Conservation (phyloP, 2,888 invertebrate species). For the Polia nebulosa region DNA sequence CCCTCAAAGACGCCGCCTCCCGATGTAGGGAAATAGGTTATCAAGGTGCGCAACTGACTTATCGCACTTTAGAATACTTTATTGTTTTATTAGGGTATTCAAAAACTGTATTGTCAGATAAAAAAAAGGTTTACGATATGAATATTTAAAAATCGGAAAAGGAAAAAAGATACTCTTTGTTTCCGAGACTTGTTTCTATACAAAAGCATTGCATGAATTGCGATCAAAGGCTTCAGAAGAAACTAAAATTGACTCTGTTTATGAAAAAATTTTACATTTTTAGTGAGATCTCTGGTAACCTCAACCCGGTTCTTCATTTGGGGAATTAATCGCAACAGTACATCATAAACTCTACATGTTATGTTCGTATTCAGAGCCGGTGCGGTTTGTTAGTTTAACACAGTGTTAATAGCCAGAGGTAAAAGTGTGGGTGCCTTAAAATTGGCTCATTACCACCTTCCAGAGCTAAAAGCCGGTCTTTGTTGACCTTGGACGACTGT, state of each 20-base stretch:
- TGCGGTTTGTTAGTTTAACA: slow-evolving; percentile 69
- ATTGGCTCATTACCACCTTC: slow-evolving; percentile 80
- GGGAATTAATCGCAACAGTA: slow-evolving; percentile 55
- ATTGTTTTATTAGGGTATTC: slow-evolving; percentile 74
- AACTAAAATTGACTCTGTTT: slow-evolving; percentile 21
- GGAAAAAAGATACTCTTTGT: slow-evolving; percentile 46
- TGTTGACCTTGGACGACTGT: slow-evolving; percentile 73
- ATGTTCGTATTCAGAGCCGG: slow-evolving; percentile 58
- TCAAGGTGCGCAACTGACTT: slow-evolving; percentile 69
- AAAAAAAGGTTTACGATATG: slow-evolving; percentile 49
- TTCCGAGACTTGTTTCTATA: slow-evolving; percentile 27
- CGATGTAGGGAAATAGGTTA: slow-evolving; percentile 79
- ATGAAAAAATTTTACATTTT: slow-evolving; percentile 32
- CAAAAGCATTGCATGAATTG: slow-evolving; percentile 31
- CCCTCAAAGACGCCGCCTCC: slow-evolving; percentile 73
- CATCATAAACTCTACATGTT: slow-evolving; percentile 62
- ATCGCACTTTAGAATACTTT: slow-evolving; percentile 70
- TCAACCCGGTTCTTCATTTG: slow-evolving; percentile 37
- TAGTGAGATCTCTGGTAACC: slow-evolving; percentile 34
- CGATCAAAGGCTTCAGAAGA: slow-evolving; percentile 38
- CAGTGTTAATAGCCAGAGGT: slow-evolving; percentile 73
- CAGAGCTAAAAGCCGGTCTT: slow-evolving; percentile 74
- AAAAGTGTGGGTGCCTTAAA: slow-evolving; percentile 72
- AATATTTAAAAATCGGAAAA: slow-evolving; percentile 56
- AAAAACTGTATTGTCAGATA: slow-evolving; percentile 41